Base-by-base conservation (phyloP, 2,113 vertebrate species). In the Pitta sordida region DNA sequence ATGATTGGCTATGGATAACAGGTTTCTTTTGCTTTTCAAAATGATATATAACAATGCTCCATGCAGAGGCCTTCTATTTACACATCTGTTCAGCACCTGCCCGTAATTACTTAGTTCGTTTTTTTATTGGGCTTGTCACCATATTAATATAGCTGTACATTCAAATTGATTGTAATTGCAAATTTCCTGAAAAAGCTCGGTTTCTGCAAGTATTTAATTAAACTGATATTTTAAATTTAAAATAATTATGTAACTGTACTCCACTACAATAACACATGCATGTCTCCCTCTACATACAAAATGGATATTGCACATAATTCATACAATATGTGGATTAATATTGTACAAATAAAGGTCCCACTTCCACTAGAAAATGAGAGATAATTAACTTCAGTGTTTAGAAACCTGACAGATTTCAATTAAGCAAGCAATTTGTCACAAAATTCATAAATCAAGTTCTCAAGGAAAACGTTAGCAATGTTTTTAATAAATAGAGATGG, bases 151-250 rank as follows among this genome's bases (percentile, higher is more conserved):
- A 96, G 97, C 96, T 85, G 65, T 97, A 96, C 94, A 95, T 97
- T 97, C 96, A 97, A 95, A 98, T 97, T 97, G 97, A 97, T 97
- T 97, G 88, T 98, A 98, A 98, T 98, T 98, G 95, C 98, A 97
- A 97, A 96, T 97, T 98, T 98, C 98, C 98, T 98, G 95, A 90
- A 97, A 96, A 97, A 96, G 70, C 86, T 96, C 96, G 90, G 83
- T 97, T 97, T 97, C 97, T 97, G 95, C 95, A 98, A 97, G 97
- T 96, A 95, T 98, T 98, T 97, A 98, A 98, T 98, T 98, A 96
- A 97, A 93, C 96, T 95, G 85, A 93, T 95, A 92, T 97, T 90
- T 95, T 96, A 97, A 97, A 98, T 98, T 98, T 97, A 98, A 97
- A 98, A 97, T 96, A 98, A 98, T 98, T 97, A 96, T 96, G 97